phyloP scores from a whole-genome alignment of 2,113 vertebrate species.

The Paradoxurus hermaphroditus region DNA sequence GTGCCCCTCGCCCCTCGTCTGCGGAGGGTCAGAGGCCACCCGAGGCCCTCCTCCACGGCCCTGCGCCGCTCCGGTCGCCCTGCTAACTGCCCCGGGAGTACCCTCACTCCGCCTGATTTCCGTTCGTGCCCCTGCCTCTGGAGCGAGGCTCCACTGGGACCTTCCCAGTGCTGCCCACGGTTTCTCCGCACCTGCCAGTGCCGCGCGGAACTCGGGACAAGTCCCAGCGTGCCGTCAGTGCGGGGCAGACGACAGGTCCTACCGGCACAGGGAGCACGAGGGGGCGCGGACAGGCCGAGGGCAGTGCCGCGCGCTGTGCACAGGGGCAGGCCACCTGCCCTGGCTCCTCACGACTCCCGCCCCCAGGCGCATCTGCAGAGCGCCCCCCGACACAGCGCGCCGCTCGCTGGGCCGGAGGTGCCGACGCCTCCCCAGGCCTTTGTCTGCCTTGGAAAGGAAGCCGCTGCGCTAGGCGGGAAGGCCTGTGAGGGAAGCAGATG shows the following conservation, averaged over 20 bases:
- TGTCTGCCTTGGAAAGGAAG: constrained; percentile 39
- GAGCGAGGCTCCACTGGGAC: not conserved
- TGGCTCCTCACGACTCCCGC: not conserved
- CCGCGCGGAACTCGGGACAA: accelerated
- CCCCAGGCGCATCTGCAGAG: not conserved
- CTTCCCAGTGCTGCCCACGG: not conserved
- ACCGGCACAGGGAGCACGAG: accelerated
- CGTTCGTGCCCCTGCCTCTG: accelerated
- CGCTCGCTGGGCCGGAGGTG: not conserved
- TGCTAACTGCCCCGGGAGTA: accelerated
- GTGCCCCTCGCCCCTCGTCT: not conserved
- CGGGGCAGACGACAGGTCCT: not conserved
- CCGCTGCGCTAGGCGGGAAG: not conserved
- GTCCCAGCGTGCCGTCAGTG: accelerated
- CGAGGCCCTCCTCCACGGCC: accelerated
- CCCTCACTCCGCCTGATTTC: not conserved
- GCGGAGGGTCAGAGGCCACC: not conserved
- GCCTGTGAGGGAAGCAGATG: not conserved
- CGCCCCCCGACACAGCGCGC: accelerated
- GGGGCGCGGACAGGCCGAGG: too few relatives aligned
- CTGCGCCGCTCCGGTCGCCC: accelerated
- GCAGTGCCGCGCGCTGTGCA: accelerated
- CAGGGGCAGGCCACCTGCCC: not conserved
- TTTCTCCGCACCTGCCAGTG: not conserved
- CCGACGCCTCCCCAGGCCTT: constrained; percentile 45